phyloP scores from a whole-genome alignment of 2,888 invertebrate species.

The Monochamus alternatus region DNA sequence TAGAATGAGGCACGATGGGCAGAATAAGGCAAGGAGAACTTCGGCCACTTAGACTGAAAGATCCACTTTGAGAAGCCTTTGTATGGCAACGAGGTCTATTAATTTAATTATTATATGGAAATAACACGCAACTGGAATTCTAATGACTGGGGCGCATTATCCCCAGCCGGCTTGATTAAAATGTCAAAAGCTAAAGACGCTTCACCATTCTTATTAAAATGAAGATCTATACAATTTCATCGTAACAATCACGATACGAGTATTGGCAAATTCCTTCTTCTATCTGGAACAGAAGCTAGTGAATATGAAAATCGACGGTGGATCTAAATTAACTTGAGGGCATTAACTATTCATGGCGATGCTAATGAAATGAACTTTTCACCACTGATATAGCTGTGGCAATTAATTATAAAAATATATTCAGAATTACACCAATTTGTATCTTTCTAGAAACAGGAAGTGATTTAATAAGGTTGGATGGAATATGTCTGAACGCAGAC shows the following conservation, averaged over 20 bases:
- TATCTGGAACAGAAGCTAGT: constrained; percentile 14
- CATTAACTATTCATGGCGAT: constrained; percentile 28
- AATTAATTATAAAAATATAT: constrained; percentile 28
- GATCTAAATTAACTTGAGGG: constrained; percentile 16
- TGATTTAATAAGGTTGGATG: background rate
- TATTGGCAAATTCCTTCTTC: constrained; percentile 17
- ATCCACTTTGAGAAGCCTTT: constrained; percentile 47
- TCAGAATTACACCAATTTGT: background rate
- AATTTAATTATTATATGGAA: constrained; percentile 55
- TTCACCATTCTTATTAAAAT: constrained; percentile 49
- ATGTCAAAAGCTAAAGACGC: constrained; percentile 47
- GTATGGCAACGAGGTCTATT: constrained; percentile 47
- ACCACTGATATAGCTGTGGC: constrained; percentile 20
- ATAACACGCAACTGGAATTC: constrained; percentile 48
- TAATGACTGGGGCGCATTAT: constrained; percentile 53
- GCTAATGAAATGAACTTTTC: constrained; percentile 22
- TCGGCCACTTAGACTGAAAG: constrained; percentile 42
- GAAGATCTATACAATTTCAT: constrained; percentile 38
- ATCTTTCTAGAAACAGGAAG: background rate
- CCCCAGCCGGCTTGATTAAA: constrained; percentile 51
- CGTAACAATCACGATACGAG: constrained; percentile 35
- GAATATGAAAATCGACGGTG: constrained; percentile 31
- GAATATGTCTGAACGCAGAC: no score
- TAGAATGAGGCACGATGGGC: constrained; percentile 18
- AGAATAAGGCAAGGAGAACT: constrained; percentile 28